Evolutionary conservation across 2,888 invertebrate genomes (phyloP), one percentile per base, ranked within the genome.

Genomic region (Ennomos erosarius): DNA sequence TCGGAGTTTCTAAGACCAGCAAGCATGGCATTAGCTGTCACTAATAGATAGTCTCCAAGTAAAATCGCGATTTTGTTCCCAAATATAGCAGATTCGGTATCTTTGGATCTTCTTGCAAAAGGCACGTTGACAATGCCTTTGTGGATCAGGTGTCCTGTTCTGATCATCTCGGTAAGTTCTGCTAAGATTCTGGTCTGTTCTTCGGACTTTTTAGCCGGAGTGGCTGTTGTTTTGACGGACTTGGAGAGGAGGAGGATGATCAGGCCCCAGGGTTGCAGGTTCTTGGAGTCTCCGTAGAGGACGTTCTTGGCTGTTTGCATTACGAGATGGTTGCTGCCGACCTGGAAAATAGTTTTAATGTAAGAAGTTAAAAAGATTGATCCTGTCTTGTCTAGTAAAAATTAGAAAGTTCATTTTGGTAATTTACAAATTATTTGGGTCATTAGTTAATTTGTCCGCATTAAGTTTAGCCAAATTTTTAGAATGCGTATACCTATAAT

Each of bases 31-130:
- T 96, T 97, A 26, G 97, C 97, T 71, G 95, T 97, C 4, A 96
- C 96, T 10, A 98, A 85, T 26, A 98, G 91, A 75, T 97, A 98
- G 81, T 98, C 98, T 1, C 97, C 98, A 61, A 96, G 95, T 0
- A 98, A 88, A 2, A 98, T 94, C 0, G 97, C 97, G 63, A 98
- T 96, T 92, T 98, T 98, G 75, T 98, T 98, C 0, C 97, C 97
- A 78, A 96, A 97, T 68, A 96, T 95, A 86, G 97, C 95, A 47
- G 97, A 96, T 63, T 95, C 94, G 1, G 94, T 92, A 61, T 94
- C 94, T 35, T 93, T 92, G 0, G 93, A 89, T 46, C 94, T 88
- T 47, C 93, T 90, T 48, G 94, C 92, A 16, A 87, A 87, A 0
- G 92, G 88, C 0, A 92, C 90, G 46, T 93, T 92, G 1, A 92